These are phyloP conservation scores for Condylura cristata DNA, from an alignment of 2,113 vertebrate genomes.

Conservation along the genomic window DNA sequence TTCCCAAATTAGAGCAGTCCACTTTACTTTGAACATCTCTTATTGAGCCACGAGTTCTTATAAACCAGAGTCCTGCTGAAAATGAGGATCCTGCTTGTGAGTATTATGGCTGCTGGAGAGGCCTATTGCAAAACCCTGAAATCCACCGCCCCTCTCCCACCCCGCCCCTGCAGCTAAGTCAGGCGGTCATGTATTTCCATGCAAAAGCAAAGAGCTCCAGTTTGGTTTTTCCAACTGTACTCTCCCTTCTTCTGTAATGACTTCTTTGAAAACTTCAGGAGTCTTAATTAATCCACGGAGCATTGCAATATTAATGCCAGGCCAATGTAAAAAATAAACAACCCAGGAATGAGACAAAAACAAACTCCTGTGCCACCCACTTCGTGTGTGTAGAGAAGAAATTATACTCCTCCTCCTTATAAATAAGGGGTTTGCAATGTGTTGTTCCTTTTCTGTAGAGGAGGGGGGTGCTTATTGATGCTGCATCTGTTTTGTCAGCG, in stretches of 20 bases:
- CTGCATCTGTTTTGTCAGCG: slow-evolving; percentile 93
- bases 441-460: slow-evolving; percentile 86
- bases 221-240: neutral
- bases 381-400: slow-evolving; percentile 73
- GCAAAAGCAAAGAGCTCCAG: neutral
- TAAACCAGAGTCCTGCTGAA: neutral
- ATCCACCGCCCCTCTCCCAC: neutral
- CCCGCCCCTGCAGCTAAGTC: neutral
- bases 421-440: slow-evolving; percentile 89
- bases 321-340: slow-evolving; percentile 43
- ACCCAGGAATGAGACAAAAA: slow-evolving; percentile 18
- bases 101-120: neutral
- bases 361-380: slow-evolving; percentile 55
- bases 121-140: neutral
- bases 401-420: slow-evolving; percentile 86
- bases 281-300: neutral
- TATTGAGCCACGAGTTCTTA: neutral
- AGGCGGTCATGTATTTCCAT: neutral
- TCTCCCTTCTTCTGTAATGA: neutral
- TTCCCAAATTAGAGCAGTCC: neutral
- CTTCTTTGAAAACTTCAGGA: slow-evolving; percentile 8
- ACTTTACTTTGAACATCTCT: neutral
- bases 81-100: neutral
- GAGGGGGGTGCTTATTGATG: slow-evolving; percentile 88
- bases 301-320: neutral